Conservation (phyloP, 92 coral and sea anemone species). For the Umimayanthus chanpuru region DNA sequence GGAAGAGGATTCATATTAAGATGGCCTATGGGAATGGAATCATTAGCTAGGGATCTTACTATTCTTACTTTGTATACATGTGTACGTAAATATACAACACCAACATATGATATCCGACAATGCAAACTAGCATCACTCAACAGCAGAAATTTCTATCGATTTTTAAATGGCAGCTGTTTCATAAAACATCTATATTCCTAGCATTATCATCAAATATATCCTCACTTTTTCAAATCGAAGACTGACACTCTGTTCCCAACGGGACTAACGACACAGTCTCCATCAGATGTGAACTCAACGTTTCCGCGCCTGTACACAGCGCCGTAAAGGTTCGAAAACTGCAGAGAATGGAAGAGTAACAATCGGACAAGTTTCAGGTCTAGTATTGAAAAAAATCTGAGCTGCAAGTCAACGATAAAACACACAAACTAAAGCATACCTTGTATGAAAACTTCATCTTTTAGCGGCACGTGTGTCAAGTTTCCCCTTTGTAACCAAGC, state of each 20-base stretch:
- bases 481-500: constrained; percentile 28
- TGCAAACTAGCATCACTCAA: not conserved
- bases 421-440: constrained; percentile 30
- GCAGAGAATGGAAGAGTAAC: constrained; percentile 13
- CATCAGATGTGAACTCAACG: constrained; percentile 76
- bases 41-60: too few relatives aligned
- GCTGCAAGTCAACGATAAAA: not conserved
- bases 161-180: not conserved
- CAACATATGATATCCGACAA: too few relatives aligned
- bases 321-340: constrained; percentile 95
- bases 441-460: constrained; percentile 88
- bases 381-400: not conserved
- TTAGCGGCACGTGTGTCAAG: constrained; percentile 47
- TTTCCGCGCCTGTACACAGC: constrained; percentile 94
- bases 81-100: too few relatives aligned
- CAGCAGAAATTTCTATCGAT: not conserved
- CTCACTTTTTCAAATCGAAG: constrained; percentile 96
- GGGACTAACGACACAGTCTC: constrained; percentile 94
- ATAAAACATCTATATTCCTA: not conserved
- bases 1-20: too few relatives aligned
- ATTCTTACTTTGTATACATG: too few relatives aligned
- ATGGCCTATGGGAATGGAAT: too few relatives aligned
- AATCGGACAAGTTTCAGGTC: not conserved
- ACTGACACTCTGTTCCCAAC: constrained; percentile 95
- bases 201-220: not conserved